phyloP scores from a whole-genome alignment of 2,113 vertebrate genomes.

The Sander vitreus region DNA sequence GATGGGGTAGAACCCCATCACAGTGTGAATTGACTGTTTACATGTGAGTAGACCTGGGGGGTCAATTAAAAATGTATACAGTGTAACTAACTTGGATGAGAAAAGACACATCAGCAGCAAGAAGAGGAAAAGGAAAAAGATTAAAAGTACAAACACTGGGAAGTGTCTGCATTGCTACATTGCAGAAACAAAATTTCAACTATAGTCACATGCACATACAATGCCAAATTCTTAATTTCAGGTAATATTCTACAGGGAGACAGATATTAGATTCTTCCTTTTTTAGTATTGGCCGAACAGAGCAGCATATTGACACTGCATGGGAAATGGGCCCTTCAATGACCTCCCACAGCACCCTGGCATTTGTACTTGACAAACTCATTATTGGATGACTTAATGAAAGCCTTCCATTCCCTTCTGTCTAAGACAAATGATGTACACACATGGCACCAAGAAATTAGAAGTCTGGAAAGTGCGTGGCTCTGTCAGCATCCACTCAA shows the following conservation, averaged over 20 bases:
- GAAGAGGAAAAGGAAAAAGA: not conserved
- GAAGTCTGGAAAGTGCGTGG: slow-evolving; percentile 56
- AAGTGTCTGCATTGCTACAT: not conserved
- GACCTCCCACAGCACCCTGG: slow-evolving; percentile 67
- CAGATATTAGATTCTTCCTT: slow-evolving; percentile 30
- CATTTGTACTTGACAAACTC: slow-evolving; percentile 78
- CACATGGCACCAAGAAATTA: slow-evolving; percentile 67
- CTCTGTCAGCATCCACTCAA: slow-evolving; percentile 59
- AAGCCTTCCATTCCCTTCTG: slow-evolving; percentile 75
- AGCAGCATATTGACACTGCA: slow-evolving; percentile 53
- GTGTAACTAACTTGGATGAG: slow-evolving; percentile 1
- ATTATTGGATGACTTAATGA: slow-evolving; percentile 81
- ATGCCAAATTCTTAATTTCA: slow-evolving; percentile 24
- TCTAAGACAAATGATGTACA: slow-evolving; percentile 74
- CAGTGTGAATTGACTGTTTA: slow-evolving; percentile 57
- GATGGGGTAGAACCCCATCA: slow-evolving; percentile 55
- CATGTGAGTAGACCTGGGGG: slow-evolving; percentile 49
- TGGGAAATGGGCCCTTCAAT: slow-evolving; percentile 70
- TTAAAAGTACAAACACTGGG: not conserved
- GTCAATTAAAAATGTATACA: slow-evolving; percentile 70
- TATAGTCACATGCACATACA: not conserved
- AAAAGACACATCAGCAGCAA: slow-evolving; percentile 9
- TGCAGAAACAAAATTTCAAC: not conserved
- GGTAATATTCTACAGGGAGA: slow-evolving; percentile 17
- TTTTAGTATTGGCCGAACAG: slow-evolving; percentile 18